phyloP scores from a whole-genome alignment of 1,140 invertebrate species.

The Phymastichus coffea region DNA sequence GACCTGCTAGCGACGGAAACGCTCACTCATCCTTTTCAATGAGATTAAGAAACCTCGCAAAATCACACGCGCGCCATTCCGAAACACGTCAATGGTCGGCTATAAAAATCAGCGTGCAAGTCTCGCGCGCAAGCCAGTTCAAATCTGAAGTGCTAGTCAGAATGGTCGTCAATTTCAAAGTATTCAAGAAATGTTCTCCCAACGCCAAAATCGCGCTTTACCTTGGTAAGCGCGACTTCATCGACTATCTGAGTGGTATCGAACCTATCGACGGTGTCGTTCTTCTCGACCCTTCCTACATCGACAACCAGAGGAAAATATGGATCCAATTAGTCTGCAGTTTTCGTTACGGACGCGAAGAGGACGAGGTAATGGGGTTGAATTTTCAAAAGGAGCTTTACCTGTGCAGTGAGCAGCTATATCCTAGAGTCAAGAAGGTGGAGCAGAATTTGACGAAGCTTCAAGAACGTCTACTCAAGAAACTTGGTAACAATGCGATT shows the following conservation, averaged over 20 bases:
- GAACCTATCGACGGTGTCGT: constrained; percentile 96
- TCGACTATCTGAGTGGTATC: constrained; percentile 89
- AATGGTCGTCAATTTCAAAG: constrained; percentile 88
- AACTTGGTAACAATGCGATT: constrained; percentile 86
- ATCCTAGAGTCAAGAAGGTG: constrained; percentile 67
- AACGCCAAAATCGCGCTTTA: constrained; percentile 95
- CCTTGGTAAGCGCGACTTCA: constrained; percentile 93
- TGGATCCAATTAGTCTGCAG: constrained; percentile 94
- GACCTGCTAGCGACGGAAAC: too few relatives aligned
- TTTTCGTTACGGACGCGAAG: constrained; percentile 96
- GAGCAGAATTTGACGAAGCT: constrained; percentile 64
- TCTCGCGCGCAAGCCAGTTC: background rate
- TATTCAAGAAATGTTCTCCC: constrained; percentile 93
- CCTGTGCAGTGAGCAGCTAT: constrained; percentile 83
- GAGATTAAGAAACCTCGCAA: constrained; percentile 18
- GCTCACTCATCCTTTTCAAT: constrained; percentile 14
- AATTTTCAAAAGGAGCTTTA: constrained; percentile 97
- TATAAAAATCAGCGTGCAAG: background rate
- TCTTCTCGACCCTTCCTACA: constrained; percentile 87
- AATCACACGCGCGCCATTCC: background rate
- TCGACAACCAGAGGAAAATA: constrained; percentile 77
- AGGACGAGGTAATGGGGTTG: constrained; percentile 96
- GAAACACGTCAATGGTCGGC: background rate
- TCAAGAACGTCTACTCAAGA: constrained; percentile 87
- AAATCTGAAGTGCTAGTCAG: too few relatives aligned